Conservation (phyloP, 2,888 invertebrate genomes). For the Eilema sororculum region DNA sequence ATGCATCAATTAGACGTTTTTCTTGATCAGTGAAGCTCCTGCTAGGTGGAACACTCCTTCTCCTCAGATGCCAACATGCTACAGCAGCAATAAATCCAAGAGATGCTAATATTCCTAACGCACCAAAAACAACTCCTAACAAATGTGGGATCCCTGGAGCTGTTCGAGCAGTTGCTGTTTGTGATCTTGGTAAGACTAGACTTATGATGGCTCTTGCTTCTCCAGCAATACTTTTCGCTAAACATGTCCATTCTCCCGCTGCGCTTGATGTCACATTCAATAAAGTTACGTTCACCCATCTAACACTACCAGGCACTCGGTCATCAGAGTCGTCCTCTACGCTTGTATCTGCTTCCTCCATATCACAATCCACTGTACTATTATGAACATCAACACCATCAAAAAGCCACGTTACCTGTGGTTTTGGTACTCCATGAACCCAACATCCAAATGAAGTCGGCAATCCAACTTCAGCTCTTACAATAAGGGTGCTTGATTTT, state of each 20-base stretch:
- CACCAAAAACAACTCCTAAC: conserved; percentile 91
- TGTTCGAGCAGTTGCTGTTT: conserved; percentile 93
- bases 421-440: conserved; percentile 94
- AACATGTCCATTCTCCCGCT: conserved; percentile 95
- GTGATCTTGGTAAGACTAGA: conserved; percentile 83
- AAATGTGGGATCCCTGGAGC: conserved; percentile 91
- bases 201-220: conserved; percentile 88
- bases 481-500: conserved; percentile 87
- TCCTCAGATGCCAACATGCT: conserved; percentile 89
- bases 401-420: conserved; percentile 93
- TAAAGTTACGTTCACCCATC: conserved; percentile 94
- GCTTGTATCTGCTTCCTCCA: conserved; percentile 80
- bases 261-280: conserved; percentile 93
- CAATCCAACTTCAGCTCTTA: conserved; percentile 92
- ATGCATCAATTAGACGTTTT: conserved; percentile 93
- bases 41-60: conserved; percentile 89
- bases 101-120: conserved; percentile 90
- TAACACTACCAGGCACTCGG: conserved; percentile 81
- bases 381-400: conserved; percentile 88
- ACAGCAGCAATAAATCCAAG: conserved; percentile 88
- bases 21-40: conserved; percentile 95
- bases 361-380: conserved; percentile 80
- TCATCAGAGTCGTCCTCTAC: conserved; percentile 79
- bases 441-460: conserved; percentile 94
- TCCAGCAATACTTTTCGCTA: conserved; percentile 90